Conservation (phyloP, 2,888 invertebrate genomes). For the Oegoconia quadripuncta region DNA sequence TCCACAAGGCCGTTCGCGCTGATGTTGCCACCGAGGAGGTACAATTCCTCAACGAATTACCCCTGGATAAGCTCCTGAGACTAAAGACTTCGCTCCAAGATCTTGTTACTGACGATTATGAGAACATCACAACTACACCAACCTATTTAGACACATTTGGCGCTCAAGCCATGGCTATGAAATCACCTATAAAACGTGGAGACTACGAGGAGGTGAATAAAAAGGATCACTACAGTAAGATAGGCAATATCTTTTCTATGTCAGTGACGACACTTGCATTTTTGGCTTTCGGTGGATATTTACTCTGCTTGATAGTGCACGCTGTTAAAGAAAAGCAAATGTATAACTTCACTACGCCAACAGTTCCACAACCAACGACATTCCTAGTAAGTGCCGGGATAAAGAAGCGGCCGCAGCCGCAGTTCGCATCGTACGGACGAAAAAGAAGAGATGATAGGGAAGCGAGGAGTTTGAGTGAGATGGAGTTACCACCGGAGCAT, state of each 20-base stretch:
- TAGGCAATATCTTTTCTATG: conserved; percentile 87
- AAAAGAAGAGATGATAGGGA: conserved; percentile 41
- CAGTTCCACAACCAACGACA: conserved; percentile 47
- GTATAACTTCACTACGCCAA: conserved; percentile 32
- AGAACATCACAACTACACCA: conserved; percentile 44
- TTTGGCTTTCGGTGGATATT: conserved; percentile 90
- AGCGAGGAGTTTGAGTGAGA: conserved; percentile 30
- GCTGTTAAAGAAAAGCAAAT: conserved; percentile 83
- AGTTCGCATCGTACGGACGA: conserved; percentile 60
- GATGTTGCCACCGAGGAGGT: conserved; percentile 52
- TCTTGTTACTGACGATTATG: conserved; percentile 38
- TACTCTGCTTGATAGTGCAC: conserved; percentile 87
- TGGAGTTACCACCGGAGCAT: conserved; percentile 61
- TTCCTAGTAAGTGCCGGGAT: conserved; percentile 60
- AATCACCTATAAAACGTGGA: conserved; percentile 51
- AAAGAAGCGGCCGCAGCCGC: conserved; percentile 64
- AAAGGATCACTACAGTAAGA: conserved; percentile 74
- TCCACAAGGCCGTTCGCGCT: conserved; percentile 29
- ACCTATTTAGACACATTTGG: conserved; percentile 50
- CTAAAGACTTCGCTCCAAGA: conserved; percentile 73
- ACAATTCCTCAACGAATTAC: conserved; percentile 82
- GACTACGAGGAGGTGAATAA: conserved; percentile 73
- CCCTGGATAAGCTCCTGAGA: conserved; percentile 83
- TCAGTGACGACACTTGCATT: conserved; percentile 89
- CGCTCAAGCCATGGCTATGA: conserved; percentile 64